Base-by-base conservation (phyloP, 2,888 invertebrate species). In the Oscheius sp. region DNA sequence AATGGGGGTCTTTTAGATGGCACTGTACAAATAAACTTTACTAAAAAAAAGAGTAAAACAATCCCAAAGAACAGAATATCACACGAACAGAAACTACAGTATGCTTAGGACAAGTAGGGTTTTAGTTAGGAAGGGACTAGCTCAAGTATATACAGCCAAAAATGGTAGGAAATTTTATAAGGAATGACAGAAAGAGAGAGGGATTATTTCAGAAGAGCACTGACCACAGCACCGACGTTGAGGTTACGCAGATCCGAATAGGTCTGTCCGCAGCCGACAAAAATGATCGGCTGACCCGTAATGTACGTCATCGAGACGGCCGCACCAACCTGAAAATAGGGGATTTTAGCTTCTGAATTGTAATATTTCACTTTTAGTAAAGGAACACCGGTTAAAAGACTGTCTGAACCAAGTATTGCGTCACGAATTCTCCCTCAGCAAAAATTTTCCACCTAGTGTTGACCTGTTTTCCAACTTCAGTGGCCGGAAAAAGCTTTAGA, bases 241-340 rank as follows among this genome's bases (percentile, higher is more conserved):
- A 99, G 92, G 75, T 95, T 96, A 90, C 96, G 96, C 87, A 99
- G 92, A 91, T 99, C 99, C 0, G 95, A 94, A 90, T 99, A 99
- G 0, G 98, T 99, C 91, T 99, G 99, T 1, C 99, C 99, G 2
- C 97, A 98, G 53, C 99, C 99, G 21, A 99, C 98, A 90, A 97
- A 97, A 59, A 97, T 96, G 71, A 99, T 99, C 0, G 99, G 99
- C 90, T 99, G 98, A 0, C 99, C 99, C 0, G 99, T 99, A 79
- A 98, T 96, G 90, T 99, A 99, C 0, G 99, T 97, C 99, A 99
- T 99, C 21, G 99, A 99, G 86, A 99, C 96, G 29, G 99, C 98
- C 57, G 99, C 99, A 10, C 99, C 99, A 35, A 99, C 91, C 91
- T 91, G 78, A 29, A 42, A 76, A 79, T 42, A 11, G 33, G 35